phyloP scores from a whole-genome alignment of 2,888 invertebrate genomes.

The Zaprionus bogoriensis region DNA sequence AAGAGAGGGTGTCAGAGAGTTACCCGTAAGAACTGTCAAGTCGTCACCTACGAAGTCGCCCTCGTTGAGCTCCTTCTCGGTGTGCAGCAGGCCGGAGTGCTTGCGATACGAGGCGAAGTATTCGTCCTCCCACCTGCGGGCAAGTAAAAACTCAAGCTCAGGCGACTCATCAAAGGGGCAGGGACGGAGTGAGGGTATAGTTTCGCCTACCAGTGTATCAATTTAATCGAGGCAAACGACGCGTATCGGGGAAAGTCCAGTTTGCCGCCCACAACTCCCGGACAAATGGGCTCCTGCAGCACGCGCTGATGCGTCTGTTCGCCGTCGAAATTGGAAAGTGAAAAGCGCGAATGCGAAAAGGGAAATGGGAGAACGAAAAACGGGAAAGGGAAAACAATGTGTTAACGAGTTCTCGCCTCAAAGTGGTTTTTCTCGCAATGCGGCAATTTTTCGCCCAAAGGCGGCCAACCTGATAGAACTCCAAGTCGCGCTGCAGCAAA shows the following conservation, averaged over 20 bases:
- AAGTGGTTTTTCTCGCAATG: constrained; percentile 28
- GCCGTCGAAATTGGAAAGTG: not conserved
- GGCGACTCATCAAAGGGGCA: not conserved
- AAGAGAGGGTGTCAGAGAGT: too few species aligned
- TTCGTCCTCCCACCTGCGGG: constrained; percentile 88
- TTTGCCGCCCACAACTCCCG: constrained; percentile 91
- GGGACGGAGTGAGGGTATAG: not conserved
- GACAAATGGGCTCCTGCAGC: constrained; percentile 90
- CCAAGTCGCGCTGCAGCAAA: constrained; percentile 90
- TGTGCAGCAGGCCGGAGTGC: constrained; percentile 84
- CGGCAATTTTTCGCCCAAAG: constrained; percentile 4
- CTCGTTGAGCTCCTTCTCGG: constrained; percentile 80
- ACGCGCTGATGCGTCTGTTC: constrained; percentile 88
- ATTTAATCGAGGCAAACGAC: constrained; percentile 92
- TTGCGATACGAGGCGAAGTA: constrained; percentile 89
- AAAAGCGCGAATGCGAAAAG: not conserved
- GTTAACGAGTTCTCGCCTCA: constrained; percentile 29
- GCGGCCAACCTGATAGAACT: constrained; percentile 93
- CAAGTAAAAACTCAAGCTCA: not conserved
- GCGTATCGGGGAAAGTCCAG: constrained; percentile 92
- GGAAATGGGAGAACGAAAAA: not conserved
- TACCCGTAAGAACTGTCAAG: too few species aligned
- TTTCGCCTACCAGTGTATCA: constrained; percentile 87
- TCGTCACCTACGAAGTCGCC: constrained; percentile 72
- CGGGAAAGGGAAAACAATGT: constrained; percentile 10